Percentiles rank a stretch among this genome's conserved stretches.
Conservation (phyloP, 1,140 invertebrate species). For the Drosophila elegans region DNA sequence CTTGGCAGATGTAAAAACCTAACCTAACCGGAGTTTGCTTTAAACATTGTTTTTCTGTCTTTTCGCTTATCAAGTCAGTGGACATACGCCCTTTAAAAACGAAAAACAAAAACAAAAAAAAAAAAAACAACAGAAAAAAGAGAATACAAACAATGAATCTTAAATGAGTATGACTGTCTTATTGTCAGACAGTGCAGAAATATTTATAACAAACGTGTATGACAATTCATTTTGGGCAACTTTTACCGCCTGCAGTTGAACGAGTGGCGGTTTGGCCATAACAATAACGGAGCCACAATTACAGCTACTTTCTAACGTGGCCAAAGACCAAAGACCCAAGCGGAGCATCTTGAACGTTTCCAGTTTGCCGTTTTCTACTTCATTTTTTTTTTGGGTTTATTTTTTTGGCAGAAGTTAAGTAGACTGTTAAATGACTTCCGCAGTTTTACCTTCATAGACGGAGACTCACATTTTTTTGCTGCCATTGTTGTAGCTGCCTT, state of each 20-base stretch:
- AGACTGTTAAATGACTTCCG: conserved; percentile 80
- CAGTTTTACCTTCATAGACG: conserved; percentile 51
- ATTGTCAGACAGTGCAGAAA: conserved; percentile 31
- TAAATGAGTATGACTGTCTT: conserved; percentile 30
- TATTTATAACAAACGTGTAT: conserved; percentile 38
- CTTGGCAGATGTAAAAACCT: conserved; percentile 50
- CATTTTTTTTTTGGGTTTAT: conserved; percentile 15
- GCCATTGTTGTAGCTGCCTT: conserved; percentile 36
- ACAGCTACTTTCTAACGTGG: conserved; percentile 72
- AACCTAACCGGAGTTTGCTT: conserved; percentile 27
- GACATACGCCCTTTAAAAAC: conserved; percentile 20
- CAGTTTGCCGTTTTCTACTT: conserved; percentile 50
- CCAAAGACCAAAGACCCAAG: conserved; percentile 61
- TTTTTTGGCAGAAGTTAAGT: conserved; percentile 63
- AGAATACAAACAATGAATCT: conserved; percentile 35
- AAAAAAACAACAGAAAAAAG: neutral
- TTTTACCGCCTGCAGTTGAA: conserved; percentile 64
- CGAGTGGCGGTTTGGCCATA: conserved; percentile 37
- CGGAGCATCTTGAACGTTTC: conserved; percentile 56
- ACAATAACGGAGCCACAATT: conserved; percentile 63
- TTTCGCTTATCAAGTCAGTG: conserved; percentile 30
- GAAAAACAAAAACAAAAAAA: neutral
- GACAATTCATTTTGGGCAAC: conserved; percentile 71
- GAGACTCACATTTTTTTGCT: conserved; percentile 30
- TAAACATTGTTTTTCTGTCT: conserved; percentile 22